Base-by-base conservation (phyloP, 2,888 invertebrate species). In the Aporophyla lueneburgensis region DNA sequence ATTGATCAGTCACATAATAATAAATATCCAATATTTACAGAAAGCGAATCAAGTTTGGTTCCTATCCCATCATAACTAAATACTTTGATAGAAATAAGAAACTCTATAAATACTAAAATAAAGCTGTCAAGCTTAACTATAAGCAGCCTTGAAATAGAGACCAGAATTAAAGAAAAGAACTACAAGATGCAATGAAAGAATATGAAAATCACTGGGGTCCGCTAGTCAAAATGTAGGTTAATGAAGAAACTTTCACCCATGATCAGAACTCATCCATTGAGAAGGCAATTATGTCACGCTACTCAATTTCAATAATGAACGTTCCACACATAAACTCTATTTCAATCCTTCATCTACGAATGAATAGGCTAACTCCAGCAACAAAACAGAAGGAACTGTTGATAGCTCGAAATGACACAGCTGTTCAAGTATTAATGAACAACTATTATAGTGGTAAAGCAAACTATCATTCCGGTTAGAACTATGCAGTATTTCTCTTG, bases 401-500 rank as follows among this genome's bases (percentile, higher is more conserved):
- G 69, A 85, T 58, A 65, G 65, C 49, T 76, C 66, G 53, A 82
- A 81, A 56, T 63, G 63, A 69, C 72, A 83, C 86, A 73, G 62
- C 86, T 77, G 83, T 75, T 82, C 71, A 65, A 56, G 86, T 85
- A 75, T 86, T 83, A 86, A 86, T 77, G 70, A 86, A 67, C 76
- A 69, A 85, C 72, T 85, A 79, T 65, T 53, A 59, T 83, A 65
- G 49, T 43, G 27, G 53, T 53, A 68, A 69, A 69, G 56, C 69
- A 82, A 67, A 76, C 62, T 78, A 86, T 83, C 59, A 73, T 68
- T 75, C 56, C 54, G 59, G 49, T 67, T 71, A 71, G 49, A 61
- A 83, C 83, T 81, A 69, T 71, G 54, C 24, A 85, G 76, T 74
- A 71, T 78, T 84, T 63, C 72, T 86, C 84, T 83, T 84, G 63